phyloP scores from a whole-genome alignment of 1,140 invertebrate species.

The Papilio glaucus region DNA sequence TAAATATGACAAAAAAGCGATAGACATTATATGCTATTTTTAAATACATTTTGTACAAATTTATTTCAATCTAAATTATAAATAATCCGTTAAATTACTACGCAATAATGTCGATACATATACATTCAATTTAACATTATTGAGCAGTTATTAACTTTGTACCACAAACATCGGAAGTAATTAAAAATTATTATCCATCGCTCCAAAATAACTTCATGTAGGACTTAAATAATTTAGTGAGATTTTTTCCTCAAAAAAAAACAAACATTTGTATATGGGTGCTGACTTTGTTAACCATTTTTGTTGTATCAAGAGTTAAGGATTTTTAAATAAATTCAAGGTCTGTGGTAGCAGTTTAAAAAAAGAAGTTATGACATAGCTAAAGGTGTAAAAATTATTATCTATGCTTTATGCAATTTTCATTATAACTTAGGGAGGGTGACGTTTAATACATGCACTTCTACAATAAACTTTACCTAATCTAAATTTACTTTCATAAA shows the following conservation, averaged over 20 bases:
- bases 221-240: not conserved
- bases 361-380: slow-evolving; percentile 14
- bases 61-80: slow-evolving; percentile 45
- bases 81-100: slow-evolving; percentile 21
- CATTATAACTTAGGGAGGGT: too few relatives aligned
- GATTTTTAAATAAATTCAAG: slow-evolving; percentile 35
- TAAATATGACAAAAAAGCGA: slow-evolving; percentile 45
- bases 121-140: slow-evolving; percentile 4
- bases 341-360: slow-evolving; percentile 41
- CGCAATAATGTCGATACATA: slow-evolving; percentile 23
- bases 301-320: not conserved
- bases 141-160: slow-evolving; percentile 8
- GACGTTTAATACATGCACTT: not conserved
- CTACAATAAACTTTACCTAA: too few relatives aligned
- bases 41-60: slow-evolving; percentile 62
- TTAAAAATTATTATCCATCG: not conserved
- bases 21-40: slow-evolving; percentile 46
- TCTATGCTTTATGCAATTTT: not conserved
- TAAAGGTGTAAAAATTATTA: slow-evolving; percentile 17
- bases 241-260: too few relatives aligned
- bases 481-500: too few relatives aligned
- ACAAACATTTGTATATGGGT: too few relatives aligned
- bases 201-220: not conserved
- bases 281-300: not conserved
- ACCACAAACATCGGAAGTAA: slow-evolving; percentile 35